A percentile compares a stretch with the other conserved stretches of the same genome.
These are phyloP conservation scores for Capra hircus DNA, from an alignment of 2,113 vertebrate species.

Conservation along the genomic window DNA sequence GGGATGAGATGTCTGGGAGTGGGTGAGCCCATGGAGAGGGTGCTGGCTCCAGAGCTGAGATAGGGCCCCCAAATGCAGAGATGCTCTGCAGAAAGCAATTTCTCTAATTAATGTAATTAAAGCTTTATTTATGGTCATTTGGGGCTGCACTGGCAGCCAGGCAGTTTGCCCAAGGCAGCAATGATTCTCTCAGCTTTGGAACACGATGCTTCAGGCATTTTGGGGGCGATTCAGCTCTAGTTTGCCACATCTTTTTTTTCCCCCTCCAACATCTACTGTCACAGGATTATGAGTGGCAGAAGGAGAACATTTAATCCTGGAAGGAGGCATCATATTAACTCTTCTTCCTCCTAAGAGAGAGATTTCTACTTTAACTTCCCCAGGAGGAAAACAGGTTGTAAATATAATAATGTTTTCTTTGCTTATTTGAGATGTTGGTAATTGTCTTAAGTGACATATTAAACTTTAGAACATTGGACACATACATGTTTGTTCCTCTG, in stretches of 20 bases:
- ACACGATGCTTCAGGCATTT: background rate
- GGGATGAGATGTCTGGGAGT: background rate
- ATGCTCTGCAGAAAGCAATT: slow-evolving; percentile 26
- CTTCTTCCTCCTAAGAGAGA: background rate
- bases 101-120: slow-evolving; percentile 47
- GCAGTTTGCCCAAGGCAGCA: background rate
- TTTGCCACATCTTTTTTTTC: background rate
- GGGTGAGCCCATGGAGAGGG: background rate
- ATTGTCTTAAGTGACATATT: background rate
- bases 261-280: background rate
- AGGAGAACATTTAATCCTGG: background rate
- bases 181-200: slow-evolving; percentile 1
- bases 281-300: background rate
- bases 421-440: background rate
- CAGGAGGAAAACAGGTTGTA: background rate
- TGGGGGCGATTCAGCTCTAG: background rate
- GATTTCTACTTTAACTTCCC: background rate
- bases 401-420: background rate
- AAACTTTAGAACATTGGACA: background rate
- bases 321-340: background rate
- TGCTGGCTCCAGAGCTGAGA: background rate
- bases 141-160: background rate
- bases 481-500: background rate
- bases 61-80: background rate
- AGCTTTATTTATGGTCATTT: slow-evolving; percentile 29